Evolutionary conservation across 2,113 vertebrate genomes (phyloP), one percentile per base, ranked within the genome.

Genomic region (Numenius arquata): DNA sequence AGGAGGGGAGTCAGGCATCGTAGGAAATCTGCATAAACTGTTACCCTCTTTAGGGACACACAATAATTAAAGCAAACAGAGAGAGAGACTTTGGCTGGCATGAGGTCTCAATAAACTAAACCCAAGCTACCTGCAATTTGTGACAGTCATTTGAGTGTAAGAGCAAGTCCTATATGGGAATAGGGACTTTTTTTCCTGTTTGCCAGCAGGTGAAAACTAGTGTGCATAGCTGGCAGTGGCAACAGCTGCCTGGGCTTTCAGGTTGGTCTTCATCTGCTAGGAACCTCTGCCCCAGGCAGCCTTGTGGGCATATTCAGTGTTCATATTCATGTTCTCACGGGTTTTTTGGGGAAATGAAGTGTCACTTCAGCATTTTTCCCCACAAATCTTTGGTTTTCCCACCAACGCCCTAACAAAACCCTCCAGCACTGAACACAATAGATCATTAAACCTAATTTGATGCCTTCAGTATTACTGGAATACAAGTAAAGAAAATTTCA

Each of bases 401-500:
- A 87, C n/a, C 47, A 81, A 34, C 47, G 32, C 26, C 30, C 93
- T 89, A 72, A 81, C 16, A 93, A 81, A 89, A 78, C 61, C 72
- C 72, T 83, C 61, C 71, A 82, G 61, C 58, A 71, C 52, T 81
- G 79, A 88, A 83, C 47, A 89, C 72, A 94, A 88, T 71, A 63
- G 66, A 81, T 55, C 1, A 0, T 86, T 95, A 93, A 93, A 75
- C 30, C 21, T 59, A 85, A 95, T 90, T 45, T n/a, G 34, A 65
- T 65, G 47, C 38, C 47, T 89, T 93, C 55, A 88, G 36, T 91
- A 53, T 67, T 95, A 86, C 43, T 84, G 92, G 56, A 90, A 94
- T 80, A 81, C 18, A 86, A 92, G 48, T 56, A 91, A 87, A 81
- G 88, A 83, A 65, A 74, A 81, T 89, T 94, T 78, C 76, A 96